These are phyloP conservation scores for Artibeus jamaicensis DNA, from an alignment of 2,797 vertebrate genomes.

Conservation along the genomic window DNA sequence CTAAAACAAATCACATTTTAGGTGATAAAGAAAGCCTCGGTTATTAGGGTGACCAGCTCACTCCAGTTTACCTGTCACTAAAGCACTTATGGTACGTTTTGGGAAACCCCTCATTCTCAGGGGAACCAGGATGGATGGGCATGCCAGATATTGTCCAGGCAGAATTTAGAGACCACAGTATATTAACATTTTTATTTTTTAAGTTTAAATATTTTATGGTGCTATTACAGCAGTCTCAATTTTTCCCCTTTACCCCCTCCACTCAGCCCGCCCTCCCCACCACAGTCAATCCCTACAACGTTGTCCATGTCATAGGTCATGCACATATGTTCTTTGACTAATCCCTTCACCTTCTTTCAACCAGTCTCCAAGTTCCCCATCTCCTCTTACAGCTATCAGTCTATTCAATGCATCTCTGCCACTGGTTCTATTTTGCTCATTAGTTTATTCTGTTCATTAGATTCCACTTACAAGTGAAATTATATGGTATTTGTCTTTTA, in stretches of 20 bases:
- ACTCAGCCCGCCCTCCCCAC: not conserved
- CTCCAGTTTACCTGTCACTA: fast-evolving
- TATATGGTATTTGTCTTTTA: too few relatives aligned
- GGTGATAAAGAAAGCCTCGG: not conserved
- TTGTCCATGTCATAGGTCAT: not conserved
- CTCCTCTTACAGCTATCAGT: too few relatives aligned
- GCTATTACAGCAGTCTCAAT: not conserved
- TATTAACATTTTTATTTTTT: not conserved
- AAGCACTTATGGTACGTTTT: not conserved
- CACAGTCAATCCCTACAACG: not conserved
- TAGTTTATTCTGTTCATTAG: too few relatives aligned
- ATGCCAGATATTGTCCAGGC: not conserved
- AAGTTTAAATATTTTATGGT: not conserved
- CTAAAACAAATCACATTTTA: not conserved
- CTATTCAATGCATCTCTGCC: too few relatives aligned
- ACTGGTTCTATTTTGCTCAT: too few relatives aligned
- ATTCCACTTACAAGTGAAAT: too few relatives aligned
- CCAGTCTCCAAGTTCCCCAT: too few relatives aligned
- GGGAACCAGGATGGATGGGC: not conserved
- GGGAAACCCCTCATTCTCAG: too few relatives aligned
- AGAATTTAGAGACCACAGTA: not conserved
- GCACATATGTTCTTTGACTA: too few relatives aligned
- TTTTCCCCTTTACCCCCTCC: not conserved
- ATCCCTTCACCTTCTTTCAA: too few relatives aligned
- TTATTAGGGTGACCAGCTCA: not conserved